Evolutionary conservation across 2,888 invertebrate genomes (phyloP), one percentile per base, ranked within the genome.

Genomic region (Netelia fuscicornis): DNA sequence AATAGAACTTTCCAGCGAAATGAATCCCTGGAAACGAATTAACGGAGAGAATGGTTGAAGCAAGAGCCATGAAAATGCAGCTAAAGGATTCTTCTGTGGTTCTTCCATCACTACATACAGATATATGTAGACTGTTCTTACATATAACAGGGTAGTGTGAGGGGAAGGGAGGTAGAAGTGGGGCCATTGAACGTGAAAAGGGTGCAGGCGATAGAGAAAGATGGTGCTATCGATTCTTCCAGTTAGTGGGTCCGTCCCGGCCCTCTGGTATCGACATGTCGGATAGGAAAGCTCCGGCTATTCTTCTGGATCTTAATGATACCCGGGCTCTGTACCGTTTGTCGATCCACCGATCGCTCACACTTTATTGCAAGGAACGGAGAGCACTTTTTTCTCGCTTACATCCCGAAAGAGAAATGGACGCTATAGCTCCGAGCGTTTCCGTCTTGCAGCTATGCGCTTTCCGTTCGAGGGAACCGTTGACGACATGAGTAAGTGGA

Each of bases 221-320:
- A 75, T 64, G 71, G 62, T 70, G 70, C 65, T 71, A 81, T 90
- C 89, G 90, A 90, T 90, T 89, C 87, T 86, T 89, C 85, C 87
- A 86, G 87, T 88, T 90, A 87, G 80, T 86, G 76, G 67, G 74
- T 62, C 80, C 79, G 64, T 77, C 56, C 37, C 76, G 56, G 78
- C 70, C n/a, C 62, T 58, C 85, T 87, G 85, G 54, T 87, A 87
- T 87, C 82, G 87, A 87, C 85, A 85, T 80, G 76, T 64, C 77
- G 71, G 70, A 81, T 74, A 81, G 75, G 81, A 81, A 84, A 82
- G 65, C 80, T 76, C 76, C 20, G 64, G 70, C 62, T 85, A 75
- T 78, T 70, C 58, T 56, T 58, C 58, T 11, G 52, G 64, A 65
- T 70, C 70, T 75, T 81, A 64, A 75, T 75, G 81, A 81, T 75